Conservation (phyloP, 2,113 vertebrate species). For the Tychaedon coryphoeus region DNA sequence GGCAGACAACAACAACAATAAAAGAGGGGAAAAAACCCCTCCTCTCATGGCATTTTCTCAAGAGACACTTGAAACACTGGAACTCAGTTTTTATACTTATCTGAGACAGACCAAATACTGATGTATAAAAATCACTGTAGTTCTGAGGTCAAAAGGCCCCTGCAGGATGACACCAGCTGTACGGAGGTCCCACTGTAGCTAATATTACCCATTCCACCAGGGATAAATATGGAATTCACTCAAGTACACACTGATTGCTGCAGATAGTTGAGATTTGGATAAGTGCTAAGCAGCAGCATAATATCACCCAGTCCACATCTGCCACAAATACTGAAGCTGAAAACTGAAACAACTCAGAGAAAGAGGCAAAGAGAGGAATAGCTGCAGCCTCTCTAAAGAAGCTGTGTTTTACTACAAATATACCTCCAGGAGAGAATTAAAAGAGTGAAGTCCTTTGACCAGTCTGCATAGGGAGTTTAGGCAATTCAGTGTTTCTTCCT, state of each 20-base stretch:
- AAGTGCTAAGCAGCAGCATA: background rate
- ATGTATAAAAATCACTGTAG: background rate
- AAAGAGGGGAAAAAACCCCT: fast-evolving
- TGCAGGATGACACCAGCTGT: background rate
- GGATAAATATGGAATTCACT: background rate
- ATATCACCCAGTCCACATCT: background rate
- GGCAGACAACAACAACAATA: background rate
- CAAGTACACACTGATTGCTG: background rate
- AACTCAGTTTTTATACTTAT: background rate
- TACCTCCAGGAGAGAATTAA: background rate
- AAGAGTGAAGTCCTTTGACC: background rate
- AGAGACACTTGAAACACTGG: background rate
- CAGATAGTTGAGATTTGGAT: background rate
- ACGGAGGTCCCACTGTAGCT: background rate
- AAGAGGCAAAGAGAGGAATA: background rate
- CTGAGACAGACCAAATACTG: background rate
- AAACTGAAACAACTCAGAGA: background rate
- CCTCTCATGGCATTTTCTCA: background rate
- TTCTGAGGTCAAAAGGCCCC: background rate
- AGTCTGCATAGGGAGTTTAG: background rate
- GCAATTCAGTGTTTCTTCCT: background rate
- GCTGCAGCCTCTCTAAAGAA: background rate
- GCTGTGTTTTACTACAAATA: background rate
- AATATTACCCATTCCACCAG: background rate
- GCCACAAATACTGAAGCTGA: background rate